phyloP scores from a whole-genome alignment of 2,888 invertebrate species.

The Drosophila anceps region DNA sequence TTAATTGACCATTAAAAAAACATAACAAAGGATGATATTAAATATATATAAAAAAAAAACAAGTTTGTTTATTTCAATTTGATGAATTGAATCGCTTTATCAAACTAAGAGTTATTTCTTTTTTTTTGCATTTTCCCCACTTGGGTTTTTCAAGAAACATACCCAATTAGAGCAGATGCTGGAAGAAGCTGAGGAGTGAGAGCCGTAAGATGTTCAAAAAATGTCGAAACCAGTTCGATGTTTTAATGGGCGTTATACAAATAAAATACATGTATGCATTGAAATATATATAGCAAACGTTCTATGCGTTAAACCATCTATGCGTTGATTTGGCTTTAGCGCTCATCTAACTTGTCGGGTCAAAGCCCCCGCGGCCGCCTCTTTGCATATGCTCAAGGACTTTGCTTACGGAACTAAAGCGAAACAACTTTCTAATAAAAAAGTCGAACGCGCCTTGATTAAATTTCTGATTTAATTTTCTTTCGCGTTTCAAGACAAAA shows the following conservation, averaged over 20 bases:
- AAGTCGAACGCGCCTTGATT: slow-evolving; percentile 48
- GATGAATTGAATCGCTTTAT: slow-evolving; percentile 62
- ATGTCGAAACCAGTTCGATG: slow-evolving; percentile 51
- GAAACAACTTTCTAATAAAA: slow-evolving; percentile 80
- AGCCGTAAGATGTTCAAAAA: slow-evolving; percentile 8
- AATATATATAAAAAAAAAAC: slow-evolving; percentile 1
- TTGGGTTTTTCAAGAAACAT: slow-evolving; percentile 34
- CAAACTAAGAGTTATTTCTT: slow-evolving; percentile 52
- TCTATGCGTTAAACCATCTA: slow-evolving; percentile 57
- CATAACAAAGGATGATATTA: slow-evolving; percentile 8
- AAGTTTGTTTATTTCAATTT: slow-evolving; percentile 43
- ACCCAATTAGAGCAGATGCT: slow-evolving; percentile 35
- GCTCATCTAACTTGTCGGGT: slow-evolving; percentile 47
- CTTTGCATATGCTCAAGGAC: slow-evolving; percentile 66
- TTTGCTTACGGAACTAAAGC: slow-evolving; percentile 73
- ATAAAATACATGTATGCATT: slow-evolving; percentile 26
- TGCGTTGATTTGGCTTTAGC: slow-evolving; percentile 37
- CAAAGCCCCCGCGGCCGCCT: slow-evolving; percentile 60
- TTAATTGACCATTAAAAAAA: slow-evolving; percentile 56
- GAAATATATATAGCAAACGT: slow-evolving; percentile 9
- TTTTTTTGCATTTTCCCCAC: slow-evolving; percentile 57
- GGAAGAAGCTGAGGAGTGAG: slow-evolving; percentile 5
- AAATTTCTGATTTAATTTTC: slow-evolving; percentile 72
- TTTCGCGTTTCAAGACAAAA: slow-evolving; percentile 34
- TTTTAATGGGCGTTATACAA: slow-evolving; percentile 38